Conservation (phyloP, 2,113 vertebrate species). For the Scatophagus argus region DNA sequence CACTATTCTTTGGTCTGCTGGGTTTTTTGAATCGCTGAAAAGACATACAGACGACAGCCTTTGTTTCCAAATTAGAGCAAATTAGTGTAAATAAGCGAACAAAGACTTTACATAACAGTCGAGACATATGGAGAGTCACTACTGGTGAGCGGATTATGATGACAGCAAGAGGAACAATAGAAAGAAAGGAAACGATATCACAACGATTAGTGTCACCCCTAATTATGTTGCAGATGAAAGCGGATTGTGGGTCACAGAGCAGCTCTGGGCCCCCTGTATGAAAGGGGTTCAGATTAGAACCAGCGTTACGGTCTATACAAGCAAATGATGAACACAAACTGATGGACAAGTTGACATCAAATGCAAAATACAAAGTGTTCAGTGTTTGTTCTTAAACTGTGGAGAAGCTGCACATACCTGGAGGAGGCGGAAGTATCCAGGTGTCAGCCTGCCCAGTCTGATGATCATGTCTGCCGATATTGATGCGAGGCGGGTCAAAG, state of each 20-base stretch:
- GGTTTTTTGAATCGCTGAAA: constrained; percentile 11
- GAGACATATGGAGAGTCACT: constrained; percentile 15
- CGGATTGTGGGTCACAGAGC: constrained; percentile 20
- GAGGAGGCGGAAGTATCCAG: constrained; percentile 94
- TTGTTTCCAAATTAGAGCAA: constrained; percentile 50
- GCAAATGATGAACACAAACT: neutral
- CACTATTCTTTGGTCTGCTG: constrained; percentile 37
- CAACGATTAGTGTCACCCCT: constrained; percentile 53
- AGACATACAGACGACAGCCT: neutral
- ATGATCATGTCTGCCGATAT: constrained; percentile 86
- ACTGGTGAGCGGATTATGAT: constrained; percentile 26
- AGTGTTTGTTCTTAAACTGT: neutral
- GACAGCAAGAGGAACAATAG: constrained; percentile 40
- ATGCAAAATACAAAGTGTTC: no score
- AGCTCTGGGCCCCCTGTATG: neutral
- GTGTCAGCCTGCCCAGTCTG: constrained; percentile 91
- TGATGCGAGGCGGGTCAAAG: neutral
- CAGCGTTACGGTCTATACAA: neutral
- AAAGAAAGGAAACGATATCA: constrained; percentile 29
- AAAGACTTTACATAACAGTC: constrained; percentile 30
- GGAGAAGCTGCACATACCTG: constrained; percentile 81
- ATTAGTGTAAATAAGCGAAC: constrained; percentile 39
- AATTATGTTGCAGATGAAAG: constrained; percentile 59
- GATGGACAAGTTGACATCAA: neutral
- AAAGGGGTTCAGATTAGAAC: constrained; percentile 1